phyloP scores from a whole-genome alignment of 2,113 vertebrate species.

The Lucifuga dentata region DNA sequence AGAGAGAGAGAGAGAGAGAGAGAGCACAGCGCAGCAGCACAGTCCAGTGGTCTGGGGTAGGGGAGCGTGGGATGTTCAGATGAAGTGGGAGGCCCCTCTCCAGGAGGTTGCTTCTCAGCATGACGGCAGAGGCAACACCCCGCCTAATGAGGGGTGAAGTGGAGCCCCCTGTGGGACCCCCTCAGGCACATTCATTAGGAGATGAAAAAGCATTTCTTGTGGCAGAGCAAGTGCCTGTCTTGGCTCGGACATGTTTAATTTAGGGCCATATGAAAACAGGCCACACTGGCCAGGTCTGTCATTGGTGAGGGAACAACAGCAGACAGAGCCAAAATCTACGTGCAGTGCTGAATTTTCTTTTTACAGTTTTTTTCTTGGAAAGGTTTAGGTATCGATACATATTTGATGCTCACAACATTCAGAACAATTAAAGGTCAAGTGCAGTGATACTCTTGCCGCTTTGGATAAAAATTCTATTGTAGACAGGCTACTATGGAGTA shows the following conservation, averaged over 20 bases:
- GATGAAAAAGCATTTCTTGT: constrained; percentile 84
- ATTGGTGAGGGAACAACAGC: constrained; percentile 48
- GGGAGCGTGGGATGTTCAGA: constrained; percentile 66
- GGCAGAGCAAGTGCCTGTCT: constrained; percentile 74
- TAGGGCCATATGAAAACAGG: constrained; percentile 69
- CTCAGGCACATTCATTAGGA: constrained; percentile 86
- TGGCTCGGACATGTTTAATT: constrained; percentile 82
- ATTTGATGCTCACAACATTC: constrained; percentile 32
- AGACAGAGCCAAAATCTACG: constrained; percentile 24
- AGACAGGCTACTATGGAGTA: constrained; percentile 58
- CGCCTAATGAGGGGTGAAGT: constrained; percentile 85
- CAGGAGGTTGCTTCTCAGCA: constrained; percentile 78
- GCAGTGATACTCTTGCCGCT: constrained; percentile 33
- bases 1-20: constrained; percentile 9
- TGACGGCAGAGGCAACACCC: constrained; percentile 76
- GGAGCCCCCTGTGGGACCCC: constrained; percentile 80
- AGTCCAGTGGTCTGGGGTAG: constrained; percentile 63
- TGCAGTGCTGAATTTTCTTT: no score
- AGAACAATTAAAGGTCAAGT: constrained; percentile 63
- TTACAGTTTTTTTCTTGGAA: constrained; percentile 1
- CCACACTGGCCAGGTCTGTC: constrained; percentile 61
- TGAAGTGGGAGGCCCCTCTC: constrained; percentile 73
- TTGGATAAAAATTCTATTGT: constrained; percentile 30
- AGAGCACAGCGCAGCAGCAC: constrained; percentile 34
- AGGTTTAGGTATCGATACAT: constrained; percentile 25